Conservation (phyloP, 2,797 vertebrate species). For the Merluccius polli region DNA sequence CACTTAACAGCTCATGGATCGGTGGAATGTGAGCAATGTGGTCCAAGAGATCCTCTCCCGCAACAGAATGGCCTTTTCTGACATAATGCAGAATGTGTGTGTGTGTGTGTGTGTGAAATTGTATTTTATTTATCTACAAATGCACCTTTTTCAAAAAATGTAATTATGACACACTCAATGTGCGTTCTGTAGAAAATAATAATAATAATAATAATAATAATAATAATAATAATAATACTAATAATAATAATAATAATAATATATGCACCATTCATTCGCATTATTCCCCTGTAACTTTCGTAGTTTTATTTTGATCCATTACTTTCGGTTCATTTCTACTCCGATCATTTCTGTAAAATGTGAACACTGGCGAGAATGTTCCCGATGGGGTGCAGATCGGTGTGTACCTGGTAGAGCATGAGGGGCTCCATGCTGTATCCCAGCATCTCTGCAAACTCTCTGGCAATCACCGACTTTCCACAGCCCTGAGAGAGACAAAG, state of each 20-base stretch:
- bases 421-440: constrained; percentile 88
- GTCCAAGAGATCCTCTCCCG: background rate
- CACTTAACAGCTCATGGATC: background rate
- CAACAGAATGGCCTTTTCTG: background rate
- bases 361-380: constrained; percentile 15
- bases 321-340: too few species aligned
- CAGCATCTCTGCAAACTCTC: constrained; percentile 86
- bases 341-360: background rate
- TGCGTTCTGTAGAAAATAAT: too few species aligned
- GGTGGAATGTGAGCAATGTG: background rate
- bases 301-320: background rate
- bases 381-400: constrained; percentile 2
- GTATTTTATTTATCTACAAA: background rate
- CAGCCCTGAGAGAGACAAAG: constrained; percentile 78
- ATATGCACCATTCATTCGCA: too few species aligned
- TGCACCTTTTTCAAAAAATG: too few species aligned
- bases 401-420: constrained; percentile 93
- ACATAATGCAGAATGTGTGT: background rate
- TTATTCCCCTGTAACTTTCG: too few species aligned
- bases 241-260: too few species aligned
- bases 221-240: too few species aligned
- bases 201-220: too few species aligned
- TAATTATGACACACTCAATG: too few species aligned
- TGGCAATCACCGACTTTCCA: constrained; percentile 90
- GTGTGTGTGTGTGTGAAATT: background rate